Percentiles rank a stretch among this genome's conserved stretches.
Conservation (phyloP, 1,140 invertebrate genomes). For the Maconellicoccus hirsutus region DNA sequence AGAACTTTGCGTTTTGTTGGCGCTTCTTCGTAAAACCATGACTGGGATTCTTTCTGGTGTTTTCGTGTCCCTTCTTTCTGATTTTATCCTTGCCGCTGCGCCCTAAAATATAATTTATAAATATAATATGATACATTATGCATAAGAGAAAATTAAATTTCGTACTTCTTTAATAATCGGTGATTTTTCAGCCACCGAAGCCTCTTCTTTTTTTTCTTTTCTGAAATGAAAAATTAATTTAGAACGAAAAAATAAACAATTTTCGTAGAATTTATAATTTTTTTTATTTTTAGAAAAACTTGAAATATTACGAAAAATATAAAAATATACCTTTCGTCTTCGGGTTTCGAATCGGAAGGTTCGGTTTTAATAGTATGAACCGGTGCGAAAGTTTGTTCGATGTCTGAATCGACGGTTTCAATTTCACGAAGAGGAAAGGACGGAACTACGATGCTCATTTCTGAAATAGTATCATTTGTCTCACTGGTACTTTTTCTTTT, state of each 20-base stretch:
- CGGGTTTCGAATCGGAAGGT: neutral
- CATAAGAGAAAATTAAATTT: neutral
- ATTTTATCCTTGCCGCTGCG: neutral
- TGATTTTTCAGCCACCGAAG: neutral
- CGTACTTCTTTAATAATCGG: neutral
- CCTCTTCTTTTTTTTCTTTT: neutral
- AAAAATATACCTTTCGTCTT: neutral
- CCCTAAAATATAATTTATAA: neutral
- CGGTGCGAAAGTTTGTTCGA: neutral
- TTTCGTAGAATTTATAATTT: no score
- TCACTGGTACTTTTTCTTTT: neutral
- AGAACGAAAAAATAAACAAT: neutral
- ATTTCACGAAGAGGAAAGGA: neutral
- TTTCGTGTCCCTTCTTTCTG: neutral
- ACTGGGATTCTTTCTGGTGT: neutral
- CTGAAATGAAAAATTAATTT: neutral
- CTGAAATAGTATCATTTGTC: neutral
- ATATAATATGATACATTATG: neutral
- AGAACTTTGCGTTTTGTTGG: neutral
- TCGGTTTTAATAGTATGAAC: neutral
- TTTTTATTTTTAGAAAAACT: neutral
- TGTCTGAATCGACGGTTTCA: neutral
- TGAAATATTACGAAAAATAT: neutral
- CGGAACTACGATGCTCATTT: neutral
- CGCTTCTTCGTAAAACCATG: neutral